phyloP scores from a whole-genome alignment of 2,888 invertebrate species.

The Lasioglossum vierecki region DNA sequence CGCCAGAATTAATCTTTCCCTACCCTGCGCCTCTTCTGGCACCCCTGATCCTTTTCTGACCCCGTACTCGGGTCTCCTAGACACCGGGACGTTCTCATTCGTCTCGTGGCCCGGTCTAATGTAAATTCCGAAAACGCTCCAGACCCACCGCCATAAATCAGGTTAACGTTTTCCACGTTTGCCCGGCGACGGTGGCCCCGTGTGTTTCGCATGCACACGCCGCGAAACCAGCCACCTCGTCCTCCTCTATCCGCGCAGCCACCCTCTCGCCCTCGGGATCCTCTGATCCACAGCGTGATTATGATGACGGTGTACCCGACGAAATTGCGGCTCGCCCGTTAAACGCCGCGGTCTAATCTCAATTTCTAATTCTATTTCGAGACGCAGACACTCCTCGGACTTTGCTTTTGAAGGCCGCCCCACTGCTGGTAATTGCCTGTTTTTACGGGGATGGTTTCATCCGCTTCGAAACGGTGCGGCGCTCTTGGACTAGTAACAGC shows the following conservation, averaged over 20 bases:
- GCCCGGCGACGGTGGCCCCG: slow-evolving; percentile 24
- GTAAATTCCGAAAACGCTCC: slow-evolving; percentile 78
- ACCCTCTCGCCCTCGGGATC: not conserved
- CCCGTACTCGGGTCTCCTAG: not conserved
- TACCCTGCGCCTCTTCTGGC: not conserved
- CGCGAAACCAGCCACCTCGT: slow-evolving; percentile 22
- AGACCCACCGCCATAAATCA: slow-evolving; percentile 74
- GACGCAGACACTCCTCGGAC: not conserved
- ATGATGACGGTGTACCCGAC: slow-evolving; percentile 33
- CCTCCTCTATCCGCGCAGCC: slow-evolving; percentile 12
- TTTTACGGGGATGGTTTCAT: not conserved
- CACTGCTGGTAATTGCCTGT: not conserved
- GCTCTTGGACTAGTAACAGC: not conserved
- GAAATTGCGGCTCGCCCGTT: slow-evolving; percentile 21
- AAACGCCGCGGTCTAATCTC: slow-evolving; percentile 8
- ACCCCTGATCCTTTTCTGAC: slow-evolving; percentile 8
- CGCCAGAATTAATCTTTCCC: slow-evolving; percentile 54
- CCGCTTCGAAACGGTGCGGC: not conserved
- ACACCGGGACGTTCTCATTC: slow-evolving; percentile 28
- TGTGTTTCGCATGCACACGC: slow-evolving; percentile 37
- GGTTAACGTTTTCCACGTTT: slow-evolving; percentile 69
- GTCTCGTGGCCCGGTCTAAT: slow-evolving; percentile 58
- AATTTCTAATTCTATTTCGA: slow-evolving; percentile 13
- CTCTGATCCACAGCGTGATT: slow-evolving; percentile 21
- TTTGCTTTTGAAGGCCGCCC: too few species aligned